Evolutionary conservation across 2,113 vertebrate species (phyloP).

Genomic region (Electrona antarctica): DNA sequence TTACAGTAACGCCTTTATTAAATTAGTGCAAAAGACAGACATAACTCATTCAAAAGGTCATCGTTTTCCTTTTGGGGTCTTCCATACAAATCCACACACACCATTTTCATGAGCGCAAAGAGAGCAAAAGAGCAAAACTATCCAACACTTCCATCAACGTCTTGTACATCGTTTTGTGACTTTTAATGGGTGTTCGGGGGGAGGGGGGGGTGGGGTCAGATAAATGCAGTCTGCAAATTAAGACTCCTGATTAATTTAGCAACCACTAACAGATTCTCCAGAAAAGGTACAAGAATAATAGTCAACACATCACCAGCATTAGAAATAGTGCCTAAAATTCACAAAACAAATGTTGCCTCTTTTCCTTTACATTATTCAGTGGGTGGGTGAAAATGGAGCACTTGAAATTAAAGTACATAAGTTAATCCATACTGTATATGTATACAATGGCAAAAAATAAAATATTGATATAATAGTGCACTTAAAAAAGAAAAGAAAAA

Average conservation of each 20-base stretch:
- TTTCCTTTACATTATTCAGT: slow-evolving; percentile 59
- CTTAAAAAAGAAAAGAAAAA: slow-evolving; percentile 31
- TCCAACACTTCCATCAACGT: slow-evolving; percentile 61
- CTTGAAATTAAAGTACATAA: slow-evolving; percentile 81
- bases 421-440: slow-evolving; percentile 81
- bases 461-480: slow-evolving; percentile 78
- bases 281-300: slow-evolving; percentile 73
- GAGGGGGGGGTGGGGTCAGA: slow-evolving; percentile 42
- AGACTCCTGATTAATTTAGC: slow-evolving; percentile 58
- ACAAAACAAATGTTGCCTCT: slow-evolving; percentile 66
- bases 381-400: slow-evolving; percentile 59
- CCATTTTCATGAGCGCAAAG: slow-evolving; percentile 57
- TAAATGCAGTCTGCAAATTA: slow-evolving; percentile 58
- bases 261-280: slow-evolving; percentile 60
- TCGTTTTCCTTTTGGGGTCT: slow-evolving; percentile 69
- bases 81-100: slow-evolving; percentile 60
- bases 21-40: slow-evolving; percentile 88
- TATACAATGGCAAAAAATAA: slow-evolving; percentile 84
- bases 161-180: slow-evolving; percentile 53
- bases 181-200: slow-evolving; percentile 38
- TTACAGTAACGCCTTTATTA: slow-evolving; percentile 86
- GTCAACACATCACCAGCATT: slow-evolving; percentile 78
- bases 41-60: slow-evolving; percentile 83
- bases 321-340: slow-evolving; percentile 77
- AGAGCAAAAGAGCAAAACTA: slow-evolving; percentile 58